Evolutionary conservation across 2,797 vertebrate genomes (phyloP).

Genomic region (Platalea minor): DNA sequence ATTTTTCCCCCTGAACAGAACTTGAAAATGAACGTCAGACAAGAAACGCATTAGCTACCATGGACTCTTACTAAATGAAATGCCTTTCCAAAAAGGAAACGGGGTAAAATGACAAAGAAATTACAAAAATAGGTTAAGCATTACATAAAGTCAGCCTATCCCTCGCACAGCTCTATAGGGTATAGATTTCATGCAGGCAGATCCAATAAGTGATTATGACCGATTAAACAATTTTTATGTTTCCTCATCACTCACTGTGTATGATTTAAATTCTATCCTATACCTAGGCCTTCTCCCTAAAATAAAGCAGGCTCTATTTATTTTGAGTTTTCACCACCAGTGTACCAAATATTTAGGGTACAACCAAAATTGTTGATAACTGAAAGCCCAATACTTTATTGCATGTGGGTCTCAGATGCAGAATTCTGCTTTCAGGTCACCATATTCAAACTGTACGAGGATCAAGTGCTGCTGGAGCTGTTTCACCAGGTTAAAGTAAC

Average conservation of each 20-base stretch:
- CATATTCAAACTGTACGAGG: background rate
- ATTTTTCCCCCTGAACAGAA: background rate
- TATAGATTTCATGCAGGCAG: background rate
- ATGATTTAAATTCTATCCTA: background rate
- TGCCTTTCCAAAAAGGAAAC: background rate
- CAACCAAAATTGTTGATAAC: background rate
- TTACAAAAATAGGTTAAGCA: background rate
- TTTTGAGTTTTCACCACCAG: background rate
- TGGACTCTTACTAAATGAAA: background rate
- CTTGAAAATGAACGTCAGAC: background rate
- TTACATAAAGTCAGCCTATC: background rate
- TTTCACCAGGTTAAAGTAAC: background rate
- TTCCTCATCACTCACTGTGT: background rate
- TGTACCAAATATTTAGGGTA: background rate
- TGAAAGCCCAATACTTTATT: background rate
- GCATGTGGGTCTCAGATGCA: background rate
- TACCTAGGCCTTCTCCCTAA: background rate
- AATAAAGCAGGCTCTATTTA: background rate
- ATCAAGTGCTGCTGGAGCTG: background rate
- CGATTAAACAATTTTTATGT: background rate
- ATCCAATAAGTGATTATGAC: background rate
- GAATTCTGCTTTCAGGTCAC: background rate
- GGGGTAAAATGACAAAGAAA: background rate
- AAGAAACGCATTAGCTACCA: background rate
- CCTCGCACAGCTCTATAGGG: background rate